Evolutionary conservation across 2,888 invertebrate species (phyloP).

Genomic region (Caenorhabditis japonica): DNA sequence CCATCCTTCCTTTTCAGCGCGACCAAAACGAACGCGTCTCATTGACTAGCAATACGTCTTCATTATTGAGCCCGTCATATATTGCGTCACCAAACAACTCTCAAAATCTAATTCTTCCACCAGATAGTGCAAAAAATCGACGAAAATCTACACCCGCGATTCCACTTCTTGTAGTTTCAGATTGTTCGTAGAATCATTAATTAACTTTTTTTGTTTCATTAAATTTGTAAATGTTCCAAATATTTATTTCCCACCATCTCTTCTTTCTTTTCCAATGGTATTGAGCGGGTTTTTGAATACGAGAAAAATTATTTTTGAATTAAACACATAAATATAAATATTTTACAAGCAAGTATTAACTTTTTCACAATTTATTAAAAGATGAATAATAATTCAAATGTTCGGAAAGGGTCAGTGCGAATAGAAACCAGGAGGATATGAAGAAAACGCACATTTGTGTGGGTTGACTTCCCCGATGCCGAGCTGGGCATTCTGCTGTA

Average conservation of each 20-base stretch:
- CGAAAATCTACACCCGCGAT: constrained; percentile 54
- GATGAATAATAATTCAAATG: too few species aligned
- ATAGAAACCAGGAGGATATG: too few species aligned
- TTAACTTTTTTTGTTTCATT: neutral
- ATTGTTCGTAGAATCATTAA: constrained; percentile 35
- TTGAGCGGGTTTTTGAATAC: constrained; percentile 2
- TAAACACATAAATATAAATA: too few species aligned
- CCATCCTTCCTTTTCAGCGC: constrained; percentile 45
- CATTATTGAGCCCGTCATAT: constrained; percentile 9
- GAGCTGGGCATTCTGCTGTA: too few species aligned
- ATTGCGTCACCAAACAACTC: constrained; percentile 1
- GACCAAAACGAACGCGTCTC: constrained; percentile 40
- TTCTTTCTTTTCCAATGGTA: constrained; percentile 3
- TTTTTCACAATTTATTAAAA: too few species aligned
- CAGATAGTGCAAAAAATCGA: constrained; percentile 19
- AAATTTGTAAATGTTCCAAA: neutral
- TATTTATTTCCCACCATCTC: neutral
- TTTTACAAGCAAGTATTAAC: too few species aligned
- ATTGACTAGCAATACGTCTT: constrained; percentile 27
- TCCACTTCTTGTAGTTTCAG: constrained; percentile 51
- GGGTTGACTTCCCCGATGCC: too few species aligned
- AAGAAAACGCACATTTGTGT: too few species aligned
- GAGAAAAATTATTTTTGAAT: too few species aligned
- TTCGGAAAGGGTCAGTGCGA: too few species aligned
- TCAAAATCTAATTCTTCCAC: constrained; percentile 36